Base-by-base conservation (phyloP, 2,113 vertebrate genomes). In the Macquaria australasica region DNA sequence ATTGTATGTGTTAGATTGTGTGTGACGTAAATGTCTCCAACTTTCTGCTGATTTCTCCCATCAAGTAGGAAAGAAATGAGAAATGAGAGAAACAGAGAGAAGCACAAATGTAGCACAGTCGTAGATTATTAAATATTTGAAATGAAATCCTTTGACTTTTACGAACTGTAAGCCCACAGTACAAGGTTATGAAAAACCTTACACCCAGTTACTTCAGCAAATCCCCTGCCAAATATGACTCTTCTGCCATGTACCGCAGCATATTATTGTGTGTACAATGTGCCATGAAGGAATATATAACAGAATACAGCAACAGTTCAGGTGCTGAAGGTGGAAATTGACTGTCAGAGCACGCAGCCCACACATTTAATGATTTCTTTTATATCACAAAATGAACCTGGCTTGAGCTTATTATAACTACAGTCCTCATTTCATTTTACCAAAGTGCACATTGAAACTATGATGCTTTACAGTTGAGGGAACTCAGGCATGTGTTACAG, bases 61-160 rank as follows among this genome's bases (percentile, higher is more conserved):
- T 18, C 25, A 20, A 15, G 48, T 31, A 37, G 67, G 58, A 37
- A 41, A 66, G 39, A 62, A 51, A 67, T 28, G 34, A 82, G n/a
- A 11, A 31, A 48, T 41, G 31, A 55, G 34, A 37, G 34, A 37
- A 37, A 73, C 12, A 43, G 39, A 56, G 25, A 67, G 70, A 76
- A 60, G 39, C 58, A 69, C 21, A 63, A 28, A 68, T 80, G 48
- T 60, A 56, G 68, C 25, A 31, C 7, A 34, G 45, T 67, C 8
- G 2, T 43, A 58, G 18, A 51, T 78, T 70, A 86, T 68, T 63
- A 41, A 25, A 58, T 66, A 66, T 51, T 12, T 71, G 20, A 77
- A 73, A 81, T 74, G 43, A 68, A 66, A 28, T 68, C 9, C 67
- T 45, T 48, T 74, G 23, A 59, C 39, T 67, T 50, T 48, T 21